Evolutionary conservation across 2,888 invertebrate species (phyloP), one percentile per base, ranked within the genome.

Genomic region (Melanophora roralis): DNA sequence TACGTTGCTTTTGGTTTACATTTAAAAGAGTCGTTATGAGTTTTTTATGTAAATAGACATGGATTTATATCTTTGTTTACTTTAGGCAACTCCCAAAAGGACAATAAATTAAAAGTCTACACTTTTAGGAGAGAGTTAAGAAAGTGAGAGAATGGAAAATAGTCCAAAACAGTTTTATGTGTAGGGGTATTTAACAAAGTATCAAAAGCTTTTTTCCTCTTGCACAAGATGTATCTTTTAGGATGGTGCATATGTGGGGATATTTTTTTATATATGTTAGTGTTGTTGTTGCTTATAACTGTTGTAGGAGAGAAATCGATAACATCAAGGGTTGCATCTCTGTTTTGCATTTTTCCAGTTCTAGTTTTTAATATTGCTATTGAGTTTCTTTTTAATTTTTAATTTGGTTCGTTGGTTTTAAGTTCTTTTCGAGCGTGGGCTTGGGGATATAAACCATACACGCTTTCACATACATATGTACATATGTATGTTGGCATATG

Each of bases 291-390:
- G 55, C 6, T 69, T 36, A 36, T 45, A 23, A 60, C 53, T 45
- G 45, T 80, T 80, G 80, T 76, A 73, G 80, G 76, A 76, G 80
- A 73, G 65, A 67, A 80, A 80, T 80, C 80, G 76, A 80, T 80
- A 80, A 80, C 80, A 76, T 80, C 80, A 72, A 80, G 80, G 80
- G 80, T 73, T 80, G 80, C 80, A 80, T 76, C 45, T 75, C 19
- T 55, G 38, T 74, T 74, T 80, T 76, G 76, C 64, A 76, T 67
- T 72, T 5, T 27, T 69, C 55, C 32, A 53, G 45, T 75, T 51
- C 38, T 45, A 19, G 43, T 40, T 65, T 21, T 67, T 72, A 32
- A 59, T 74, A 23, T 40, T 23, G 19, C n/a, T 27, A 14, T 40
- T 14, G 6, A 8, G 36, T 21, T 57, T 45, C 47, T 36, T 23